These are phyloP conservation scores for Pao palembangensis DNA, from an alignment of 2,113 vertebrate species.

Conservation along the genomic window DNA sequence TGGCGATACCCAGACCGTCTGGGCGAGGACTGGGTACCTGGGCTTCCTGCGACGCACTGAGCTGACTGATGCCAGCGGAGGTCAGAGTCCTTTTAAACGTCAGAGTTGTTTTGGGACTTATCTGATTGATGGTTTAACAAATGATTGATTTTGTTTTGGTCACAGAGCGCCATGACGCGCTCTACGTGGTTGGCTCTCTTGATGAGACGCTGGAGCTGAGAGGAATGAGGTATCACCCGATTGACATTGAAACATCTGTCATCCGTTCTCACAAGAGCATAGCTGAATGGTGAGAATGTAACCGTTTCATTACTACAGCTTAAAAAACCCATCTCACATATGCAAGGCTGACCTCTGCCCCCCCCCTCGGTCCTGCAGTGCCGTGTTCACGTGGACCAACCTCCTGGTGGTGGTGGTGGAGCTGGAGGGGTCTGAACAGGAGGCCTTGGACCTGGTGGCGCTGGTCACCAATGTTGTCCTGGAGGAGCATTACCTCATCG, in stretches of 20 bases:
- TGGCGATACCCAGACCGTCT: conserved; percentile 90
- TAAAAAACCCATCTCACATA: not conserved
- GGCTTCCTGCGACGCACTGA: conserved; percentile 94
- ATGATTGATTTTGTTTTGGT: conserved; percentile 6
- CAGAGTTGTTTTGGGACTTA: not conserved
- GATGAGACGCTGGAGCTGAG: conserved; percentile 94
- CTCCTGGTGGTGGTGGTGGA: conserved; percentile 95
- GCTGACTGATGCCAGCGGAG: conserved; percentile 92
- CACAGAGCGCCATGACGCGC: conserved; percentile 90
- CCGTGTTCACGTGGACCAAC: conserved; percentile 97
- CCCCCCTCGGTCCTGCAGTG: conserved; percentile 67
- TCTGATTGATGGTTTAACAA: not conserved
- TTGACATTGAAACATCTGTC: conserved; percentile 95
- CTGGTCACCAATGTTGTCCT: conserved; percentile 91
- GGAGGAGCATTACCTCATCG: conserved; percentile 94
- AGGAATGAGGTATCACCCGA: conserved; percentile 96
- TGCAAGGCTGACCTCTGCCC: not conserved
- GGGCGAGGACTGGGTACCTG: conserved; percentile 94
- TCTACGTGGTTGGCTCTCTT: conserved; percentile 92
- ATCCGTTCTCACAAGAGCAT: conserved; percentile 94
- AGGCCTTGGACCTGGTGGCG: conserved; percentile 89
- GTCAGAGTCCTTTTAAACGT: conserved; percentile 64
- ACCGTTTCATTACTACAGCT: not conserved
- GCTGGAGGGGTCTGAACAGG: conserved; percentile 91
- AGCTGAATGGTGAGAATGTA: conserved; percentile 87